phyloP scores from a whole-genome alignment of 2,888 invertebrate species.

The Tenthredo distinguenda region DNA sequence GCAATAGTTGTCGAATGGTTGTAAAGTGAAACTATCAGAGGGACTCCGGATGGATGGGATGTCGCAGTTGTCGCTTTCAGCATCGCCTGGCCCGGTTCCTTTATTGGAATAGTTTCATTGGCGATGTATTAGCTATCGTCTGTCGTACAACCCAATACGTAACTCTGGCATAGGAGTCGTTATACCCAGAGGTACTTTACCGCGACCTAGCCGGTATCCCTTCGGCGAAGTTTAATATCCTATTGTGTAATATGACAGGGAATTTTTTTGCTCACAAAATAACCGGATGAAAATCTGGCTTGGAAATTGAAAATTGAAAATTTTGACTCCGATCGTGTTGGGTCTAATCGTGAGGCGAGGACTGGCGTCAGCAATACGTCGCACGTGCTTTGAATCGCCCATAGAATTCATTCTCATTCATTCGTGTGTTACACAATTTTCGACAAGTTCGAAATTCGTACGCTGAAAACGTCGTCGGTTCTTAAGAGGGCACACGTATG shows the following conservation, averaged over 20 bases:
- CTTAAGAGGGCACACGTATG: too few relatives aligned
- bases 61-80: constrained; percentile 39
- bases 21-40: background rate
- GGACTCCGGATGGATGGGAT: constrained; percentile 38
- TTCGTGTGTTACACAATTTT: background rate
- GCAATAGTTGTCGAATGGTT: constrained; percentile 8
- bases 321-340: background rate
- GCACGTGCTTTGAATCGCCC: background rate
- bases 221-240: background rate
- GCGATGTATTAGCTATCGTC: constrained; percentile 44
- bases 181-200: background rate
- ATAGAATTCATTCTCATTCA: background rate
- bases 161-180: constrained; percentile 4
- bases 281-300: background rate
- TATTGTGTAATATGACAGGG: background rate
- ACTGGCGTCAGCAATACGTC: background rate
- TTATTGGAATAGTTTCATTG: constrained; percentile 52
- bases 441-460: background rate
- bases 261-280: background rate
- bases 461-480: background rate
- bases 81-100: constrained; percentile 42
- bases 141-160: constrained; percentile 30
- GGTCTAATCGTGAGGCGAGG: background rate
- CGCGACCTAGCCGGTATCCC: background rate
- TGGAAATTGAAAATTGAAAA: background rate